Base-by-base conservation (phyloP, 2,888 invertebrate species). In the Caenorhabditis zanzibari region DNA sequence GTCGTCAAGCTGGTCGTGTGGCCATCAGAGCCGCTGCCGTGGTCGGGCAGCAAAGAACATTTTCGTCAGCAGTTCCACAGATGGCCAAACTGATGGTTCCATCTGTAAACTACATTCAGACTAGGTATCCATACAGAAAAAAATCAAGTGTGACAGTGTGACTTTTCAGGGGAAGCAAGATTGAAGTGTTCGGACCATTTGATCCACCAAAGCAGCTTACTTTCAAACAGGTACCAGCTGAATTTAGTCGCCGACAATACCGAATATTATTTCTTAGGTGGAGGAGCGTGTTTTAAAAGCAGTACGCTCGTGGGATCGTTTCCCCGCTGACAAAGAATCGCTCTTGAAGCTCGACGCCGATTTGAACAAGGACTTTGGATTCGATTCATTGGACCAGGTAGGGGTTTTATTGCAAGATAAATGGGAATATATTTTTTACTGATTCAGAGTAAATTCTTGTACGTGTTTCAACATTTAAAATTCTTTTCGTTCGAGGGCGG, bases 231-330 rank as follows among this genome's bases (percentile, higher is more conserved):
- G 91, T 90, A 69, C 14, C n/a, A 19, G 22, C 9, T 22, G n/a
- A 24, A 2, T 12, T 54, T 9, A 12, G 61, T 73, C n/a, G n/a
- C n/a, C n/a, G n/a, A n/a, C n/a, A n/a, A 47, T n/a, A 35, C 12
- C 24, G 54, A 14, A 7, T 26, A 24, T 38, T 56, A 26, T 73
- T 72, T 90, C 12, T 73, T 61, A 91, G 91, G 91, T 90, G 16
- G 90, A 91, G 61, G 83, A 90, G 24, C 88, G 90, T 22, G 90
- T 91, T n/a, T 68, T 91, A 77, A 92, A 91, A 69, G 90, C 91
- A 0, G 87, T 91, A 22, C 89, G 90, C 24, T 88, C 90, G 12
- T 91, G 91, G 91, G 91, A 91, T 77, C 88, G 91, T 47, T 91
- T 91, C 81, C 91, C 91, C 26, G 88, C 86, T n/a, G 89, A 89